Evolutionary conservation across 2,888 invertebrate species (phyloP).

Genomic region (Drosophila longiperda): DNA sequence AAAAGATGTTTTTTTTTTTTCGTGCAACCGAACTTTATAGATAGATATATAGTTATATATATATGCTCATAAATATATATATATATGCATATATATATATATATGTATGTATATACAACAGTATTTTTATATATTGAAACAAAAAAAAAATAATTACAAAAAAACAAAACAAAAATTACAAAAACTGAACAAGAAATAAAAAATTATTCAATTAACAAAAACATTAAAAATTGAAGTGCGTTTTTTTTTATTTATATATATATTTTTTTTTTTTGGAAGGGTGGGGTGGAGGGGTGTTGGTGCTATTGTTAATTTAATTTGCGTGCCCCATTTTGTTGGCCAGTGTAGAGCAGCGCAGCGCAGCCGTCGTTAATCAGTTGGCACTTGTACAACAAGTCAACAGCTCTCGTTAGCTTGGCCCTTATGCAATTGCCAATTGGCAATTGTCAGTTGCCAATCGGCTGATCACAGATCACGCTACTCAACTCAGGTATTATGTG

Average conservation of each 20-base stretch:
- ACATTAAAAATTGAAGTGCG: constrained; percentile 36
- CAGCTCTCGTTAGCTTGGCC: constrained; percentile 25
- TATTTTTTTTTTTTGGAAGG: background rate
- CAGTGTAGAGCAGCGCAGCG: constrained; percentile 9
- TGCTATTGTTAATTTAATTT: background rate
- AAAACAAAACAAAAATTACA: constrained; percentile 26
- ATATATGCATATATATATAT: constrained; percentile 23
- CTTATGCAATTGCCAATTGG: constrained; percentile 61
- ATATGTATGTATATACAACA: constrained; percentile 48
- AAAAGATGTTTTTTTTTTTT: constrained; percentile 62
- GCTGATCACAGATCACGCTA: constrained; percentile 59
- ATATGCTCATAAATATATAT: constrained; percentile 19
- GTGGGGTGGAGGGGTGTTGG: background rate
- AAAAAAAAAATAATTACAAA: constrained; percentile 31
- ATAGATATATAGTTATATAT: constrained; percentile 31
- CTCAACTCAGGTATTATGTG: constrained; percentile 54
- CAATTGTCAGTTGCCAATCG: constrained; percentile 47
- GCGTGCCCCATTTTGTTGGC: constrained; percentile 22
- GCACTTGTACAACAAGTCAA: constrained; percentile 36
- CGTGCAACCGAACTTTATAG: constrained; percentile 34
- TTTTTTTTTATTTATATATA: constrained; percentile 13
- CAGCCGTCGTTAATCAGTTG: constrained; percentile 41
- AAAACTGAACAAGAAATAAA: constrained; percentile 57
- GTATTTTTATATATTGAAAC: constrained; percentile 72
- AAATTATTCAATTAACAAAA: constrained; percentile 71